Evolutionary conservation across 2,888 invertebrate genomes (phyloP), one percentile per base, ranked within the genome.

Genomic region (Agrochola lota): DNA sequence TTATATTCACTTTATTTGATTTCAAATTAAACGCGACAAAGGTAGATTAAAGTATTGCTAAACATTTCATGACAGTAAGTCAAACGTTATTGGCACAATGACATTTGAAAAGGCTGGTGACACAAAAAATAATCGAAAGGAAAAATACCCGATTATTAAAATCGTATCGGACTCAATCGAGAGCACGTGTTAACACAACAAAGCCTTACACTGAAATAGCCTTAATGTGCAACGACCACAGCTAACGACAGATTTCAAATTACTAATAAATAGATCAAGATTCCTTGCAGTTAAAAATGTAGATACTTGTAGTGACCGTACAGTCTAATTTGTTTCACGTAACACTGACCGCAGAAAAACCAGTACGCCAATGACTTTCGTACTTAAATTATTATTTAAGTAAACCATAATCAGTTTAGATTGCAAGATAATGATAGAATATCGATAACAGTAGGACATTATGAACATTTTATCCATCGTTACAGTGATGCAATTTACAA

Each of bases 271-370:
- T 90, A 88, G 87, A 90, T 87, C 85, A 81, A 85, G 84, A 89
- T 88, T 80, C 84, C 80, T 80, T 82, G 30, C 64, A 77, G 68
- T 81, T 82, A 69, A 81, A 85, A 83, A 79, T 81, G 77, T 87
- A 35, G 71, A 80, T 86, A 80, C 70, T 78, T 67, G 67, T 83
- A 15, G 75, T 68, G 64, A 49, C 40, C 64, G 76, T 81, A 46
- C 77, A 71, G 60, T 35, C 81, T 85, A 85, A 88, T 88, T 89
- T 85, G 87, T 74, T 89, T 88, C 86, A 80, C 86, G 83, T 86
- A 89, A 89, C 74, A 67, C 70, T 76, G 88, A 92, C 91, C 91
- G 79, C 92, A 90, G 64, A 63, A 23, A 80, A 91, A 92, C 91
- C 81, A 77, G 89, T 89, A 82, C 66, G 15, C 73, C 81, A 89